Evolutionary conservation across 2,797 vertebrate genomes (phyloP).

Genomic region (Falco cherrug): DNA sequence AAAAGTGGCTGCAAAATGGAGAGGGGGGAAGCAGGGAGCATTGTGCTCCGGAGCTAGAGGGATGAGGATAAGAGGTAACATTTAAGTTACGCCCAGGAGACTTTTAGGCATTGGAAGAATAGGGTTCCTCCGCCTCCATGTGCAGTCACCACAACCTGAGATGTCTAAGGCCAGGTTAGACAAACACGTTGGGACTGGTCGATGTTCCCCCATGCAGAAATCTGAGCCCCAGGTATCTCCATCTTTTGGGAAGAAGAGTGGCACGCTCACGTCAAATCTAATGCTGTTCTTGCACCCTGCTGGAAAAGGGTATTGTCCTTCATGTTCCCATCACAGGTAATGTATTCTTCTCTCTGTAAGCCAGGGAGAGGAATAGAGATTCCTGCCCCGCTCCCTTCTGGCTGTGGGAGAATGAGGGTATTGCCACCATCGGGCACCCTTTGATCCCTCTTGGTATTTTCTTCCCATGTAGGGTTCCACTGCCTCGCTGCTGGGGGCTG

Average conservation of each 20-base stretch:
- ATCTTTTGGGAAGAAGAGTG: neutral
- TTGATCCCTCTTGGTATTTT: neutral
- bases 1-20: neutral
- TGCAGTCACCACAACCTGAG: neutral
- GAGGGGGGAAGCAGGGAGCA: no score
- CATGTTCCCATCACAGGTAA: neutral
- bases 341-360: neutral
- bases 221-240: neutral
- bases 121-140: neutral
- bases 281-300: neutral
- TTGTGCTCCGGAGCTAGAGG: neutral
- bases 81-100: neutral
- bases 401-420: accelerated
- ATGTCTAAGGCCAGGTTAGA: neutral
- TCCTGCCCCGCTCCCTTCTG: neutral
- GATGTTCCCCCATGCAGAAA: neutral
- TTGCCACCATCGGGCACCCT: neutral
- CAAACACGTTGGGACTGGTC: neutral
- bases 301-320: neutral
- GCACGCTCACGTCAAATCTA: neutral
- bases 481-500: neutral
- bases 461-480: accelerated
- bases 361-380: neutral
- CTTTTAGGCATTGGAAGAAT: neutral
- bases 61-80: neutral